Evolutionary conservation across 2,797 vertebrate genomes (phyloP), one percentile per base, ranked within the genome.

Genomic region (Melopsittacus undulatus): DNA sequence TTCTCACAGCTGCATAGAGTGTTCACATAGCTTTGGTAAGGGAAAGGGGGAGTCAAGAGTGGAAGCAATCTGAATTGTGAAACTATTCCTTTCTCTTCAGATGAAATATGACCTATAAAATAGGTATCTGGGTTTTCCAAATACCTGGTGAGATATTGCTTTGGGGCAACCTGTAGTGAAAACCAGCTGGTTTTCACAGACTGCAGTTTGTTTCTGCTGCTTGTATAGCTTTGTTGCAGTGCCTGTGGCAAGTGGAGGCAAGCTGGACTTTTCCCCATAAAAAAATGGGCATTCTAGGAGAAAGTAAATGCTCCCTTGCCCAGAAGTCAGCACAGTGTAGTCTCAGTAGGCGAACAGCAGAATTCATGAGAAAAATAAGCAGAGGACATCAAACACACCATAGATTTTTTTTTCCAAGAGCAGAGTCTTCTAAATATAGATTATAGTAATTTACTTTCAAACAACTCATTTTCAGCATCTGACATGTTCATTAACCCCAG

Each of bases 401-500:
- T 30, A 94, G 88, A 51, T 86, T 85, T 72, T 45, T 67, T 76
- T 96, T 89, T 82, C 63, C 74, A 93, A 94, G 92, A 97, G 96
- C 96, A 88, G 92, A 98, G 96, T 98, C 98, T 98, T 98, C 98
- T 98, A 99, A 99, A 98, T 99, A 98, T 98, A 99, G 98, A 99
- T 98, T 98, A 98, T 98, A 98, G 98, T 98, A 98, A 99, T 99
- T 99, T 99, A 98, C 98, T 98, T 98, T 99, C 98, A 99, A 99
- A 99, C 98, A 99, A 98, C 98, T 99, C 95, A 99, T 99, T 99
- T 99, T 99, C 98, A 98, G 97, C 97, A 98, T 98, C 98, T 99
- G 99, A 98, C 98, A 98, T 98, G 97, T 99, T 99, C 98, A 99
- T 99, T 99, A 99, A 99, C 99, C 98, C 97, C 97, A 97, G 98